Conservation (phyloP, 2,797 vertebrate species). For the Lindbergichthys nudifrons region DNA sequence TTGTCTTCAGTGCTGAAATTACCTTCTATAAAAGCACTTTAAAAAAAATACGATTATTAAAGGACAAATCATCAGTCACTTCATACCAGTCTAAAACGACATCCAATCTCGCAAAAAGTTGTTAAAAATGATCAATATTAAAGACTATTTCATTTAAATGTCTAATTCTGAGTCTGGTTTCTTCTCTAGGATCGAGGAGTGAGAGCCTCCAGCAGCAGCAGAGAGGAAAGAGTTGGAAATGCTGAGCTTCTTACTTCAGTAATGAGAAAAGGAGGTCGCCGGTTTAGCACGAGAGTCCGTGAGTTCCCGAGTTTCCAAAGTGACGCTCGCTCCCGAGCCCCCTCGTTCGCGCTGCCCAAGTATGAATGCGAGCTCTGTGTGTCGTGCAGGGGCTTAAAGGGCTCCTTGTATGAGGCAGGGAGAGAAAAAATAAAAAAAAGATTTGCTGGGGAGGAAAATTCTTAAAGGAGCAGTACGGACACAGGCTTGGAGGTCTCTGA, state of each 20-base stretch:
- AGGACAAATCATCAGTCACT: background rate
- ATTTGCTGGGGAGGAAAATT: slow-evolving; percentile 42
- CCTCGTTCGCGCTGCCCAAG: slow-evolving; percentile 77
- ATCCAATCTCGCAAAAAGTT: background rate
- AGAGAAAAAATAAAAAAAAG: slow-evolving; percentile 58
- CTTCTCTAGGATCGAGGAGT: slow-evolving; percentile 15
- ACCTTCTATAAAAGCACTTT: too few relatives aligned
- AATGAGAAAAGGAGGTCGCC: slow-evolving; percentile 80
- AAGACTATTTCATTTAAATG: slow-evolving; percentile 14
- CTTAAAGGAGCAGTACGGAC: slow-evolving; percentile 82
- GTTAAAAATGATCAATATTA: background rate
- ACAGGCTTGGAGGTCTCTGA: slow-evolving; percentile 41
- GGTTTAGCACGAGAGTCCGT: slow-evolving; percentile 80
- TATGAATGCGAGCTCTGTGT: slow-evolving; percentile 89
- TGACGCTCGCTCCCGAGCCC: slow-evolving; percentile 84
- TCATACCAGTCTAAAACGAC: background rate
- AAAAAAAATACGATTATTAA: background rate
- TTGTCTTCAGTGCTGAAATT: background rate
- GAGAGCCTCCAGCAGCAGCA: slow-evolving; percentile 43
- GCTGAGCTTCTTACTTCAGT: slow-evolving; percentile 83
- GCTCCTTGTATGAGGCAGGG: slow-evolving; percentile 82
- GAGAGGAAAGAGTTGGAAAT: slow-evolving; percentile 66
- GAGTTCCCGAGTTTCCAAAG: slow-evolving; percentile 79
- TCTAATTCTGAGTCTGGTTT: slow-evolving; percentile 13
- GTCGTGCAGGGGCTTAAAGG: slow-evolving; percentile 83